Evolutionary conservation across 2,113 vertebrate species (phyloP).

Genomic region (Clarias gariepinus): DNA sequence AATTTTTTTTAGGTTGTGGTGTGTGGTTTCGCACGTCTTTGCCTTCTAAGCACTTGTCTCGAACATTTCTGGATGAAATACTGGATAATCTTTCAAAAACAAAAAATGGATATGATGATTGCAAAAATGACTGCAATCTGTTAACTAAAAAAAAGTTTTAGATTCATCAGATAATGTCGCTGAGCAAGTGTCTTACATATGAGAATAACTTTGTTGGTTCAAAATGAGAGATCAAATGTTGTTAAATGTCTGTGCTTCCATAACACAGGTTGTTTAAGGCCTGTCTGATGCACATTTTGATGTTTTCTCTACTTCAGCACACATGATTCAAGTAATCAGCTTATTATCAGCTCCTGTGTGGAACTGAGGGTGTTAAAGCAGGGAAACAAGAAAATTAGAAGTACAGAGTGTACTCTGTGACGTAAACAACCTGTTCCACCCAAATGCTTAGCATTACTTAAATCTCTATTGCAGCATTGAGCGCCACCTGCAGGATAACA

Average conservation of each 20-base stretch:
- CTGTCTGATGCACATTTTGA: not conserved
- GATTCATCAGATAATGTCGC: not conserved
- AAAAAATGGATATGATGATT: not conserved
- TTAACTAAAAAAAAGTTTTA: not conserved
- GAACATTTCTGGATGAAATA: not conserved
- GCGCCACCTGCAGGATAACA: not conserved
- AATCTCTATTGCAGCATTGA: not conserved
- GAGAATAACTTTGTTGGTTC: not conserved
- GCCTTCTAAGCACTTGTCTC: not conserved
- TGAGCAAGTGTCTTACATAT: not conserved
- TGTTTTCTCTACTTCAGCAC: not conserved
- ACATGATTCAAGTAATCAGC: not conserved
- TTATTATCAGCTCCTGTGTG: not conserved
- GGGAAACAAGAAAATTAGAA: not conserved
- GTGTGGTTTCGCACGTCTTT: not conserved
- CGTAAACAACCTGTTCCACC: not conserved
- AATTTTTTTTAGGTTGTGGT: not conserved
- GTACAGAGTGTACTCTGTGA: not conserved
- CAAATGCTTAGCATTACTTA: no score
- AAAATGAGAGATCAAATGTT: not conserved
- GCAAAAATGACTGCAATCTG: not conserved
- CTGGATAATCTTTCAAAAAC: not conserved
- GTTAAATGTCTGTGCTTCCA: not conserved
- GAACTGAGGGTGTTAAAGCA: not conserved
- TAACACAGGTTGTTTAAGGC: not conserved